Base-by-base conservation (phyloP, 53 echinoderm and acorn worm genomes). In the Hippasteria phrygiana region DNA sequence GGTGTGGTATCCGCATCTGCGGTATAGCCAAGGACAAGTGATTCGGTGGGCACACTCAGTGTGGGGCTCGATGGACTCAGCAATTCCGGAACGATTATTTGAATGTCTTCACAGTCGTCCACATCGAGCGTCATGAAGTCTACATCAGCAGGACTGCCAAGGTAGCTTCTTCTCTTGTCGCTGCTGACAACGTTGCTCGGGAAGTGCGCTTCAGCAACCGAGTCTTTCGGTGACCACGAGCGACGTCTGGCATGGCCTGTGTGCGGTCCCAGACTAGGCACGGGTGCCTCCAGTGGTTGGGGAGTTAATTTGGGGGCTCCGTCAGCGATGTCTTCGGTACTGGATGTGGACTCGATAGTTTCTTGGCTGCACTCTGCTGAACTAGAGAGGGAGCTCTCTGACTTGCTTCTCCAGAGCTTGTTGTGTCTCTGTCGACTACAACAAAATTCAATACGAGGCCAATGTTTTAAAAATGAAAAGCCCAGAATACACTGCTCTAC, bases 351-450 rank as follows among this genome's bases (percentile, higher is more conserved):
- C 36, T 86, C 94, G 48, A 92, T 88, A 14, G 95, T 92, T 35
- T 85, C 85, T 53, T 85, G 85, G 85, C 85, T 85, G 54, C 85
- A 85, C 26, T 85, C 85, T 53, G 85, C 36, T 41, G 85, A 85
- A 18, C 54, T 85, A 75, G 93, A 93, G 62, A 97, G 92, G 75
- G 92, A 92, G 62, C 97, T 93, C 79, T 99, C 99, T 0, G 99
- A 99, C 56, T 99, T 96, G 55, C 96, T 96, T 14, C 95, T 72
- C 95, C 99, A 96, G 9, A 99, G 89, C 83, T 91, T 87, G 38
- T 88, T 96, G 87, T 93, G 94, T 76, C 99, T 80, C 74, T 99
- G 93, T 38, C 94, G 91, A 79, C 99, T 99, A 72, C 42, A 75
- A 55, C 9, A 71, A 78, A 59, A 78, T n/a, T n/a, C n/a, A n/a